Evolutionary conservation across 2,888 invertebrate species (phyloP).

Genomic region (Eristalis pertinax): DNA sequence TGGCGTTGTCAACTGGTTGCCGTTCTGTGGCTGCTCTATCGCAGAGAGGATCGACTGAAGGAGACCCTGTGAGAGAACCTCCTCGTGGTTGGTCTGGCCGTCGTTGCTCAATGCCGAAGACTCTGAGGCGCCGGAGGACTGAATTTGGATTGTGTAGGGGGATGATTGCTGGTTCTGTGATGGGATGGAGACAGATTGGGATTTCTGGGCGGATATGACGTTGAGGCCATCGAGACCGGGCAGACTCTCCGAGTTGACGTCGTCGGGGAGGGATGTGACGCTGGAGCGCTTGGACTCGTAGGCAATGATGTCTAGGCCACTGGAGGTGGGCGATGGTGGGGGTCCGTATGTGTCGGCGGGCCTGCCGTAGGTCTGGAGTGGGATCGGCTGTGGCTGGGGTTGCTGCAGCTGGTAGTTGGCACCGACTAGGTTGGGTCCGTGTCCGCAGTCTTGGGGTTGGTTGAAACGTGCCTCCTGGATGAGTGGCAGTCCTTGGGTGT

Average conservation of each 20-base stretch:
- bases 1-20: slow-evolving; percentile 66
- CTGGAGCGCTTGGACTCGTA: slow-evolving; percentile 79
- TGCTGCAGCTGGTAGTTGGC: slow-evolving; percentile 75
- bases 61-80: slow-evolving; percentile 89
- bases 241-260: slow-evolving; percentile 75
- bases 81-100: slow-evolving; percentile 85
- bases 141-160: slow-evolving; percentile 88
- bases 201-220: slow-evolving; percentile 79
- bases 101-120: slow-evolving; percentile 74
- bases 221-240: slow-evolving; percentile 79
- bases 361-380: slow-evolving; percentile 74
- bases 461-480: slow-evolving; percentile 77
- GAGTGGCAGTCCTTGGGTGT: slow-evolving; percentile 76
- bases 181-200: slow-evolving; percentile 81
- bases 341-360: slow-evolving; percentile 76
- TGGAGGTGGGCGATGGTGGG: slow-evolving; percentile 78
- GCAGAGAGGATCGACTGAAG: slow-evolving; percentile 91
- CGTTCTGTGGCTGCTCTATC: slow-evolving; percentile 86
- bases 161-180: slow-evolving; percentile 84
- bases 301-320: slow-evolving; percentile 76
- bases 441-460: slow-evolving; percentile 79
- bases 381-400: slow-evolving; percentile 29
- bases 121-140: slow-evolving; percentile 84
- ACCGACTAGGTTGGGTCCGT: slow-evolving; percentile 79
- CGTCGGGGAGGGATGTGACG: slow-evolving; percentile 76